These are phyloP conservation scores for Ctenosaura bakeri DNA, from an alignment of 2,797 vertebrate species.

Conservation along the genomic window DNA sequence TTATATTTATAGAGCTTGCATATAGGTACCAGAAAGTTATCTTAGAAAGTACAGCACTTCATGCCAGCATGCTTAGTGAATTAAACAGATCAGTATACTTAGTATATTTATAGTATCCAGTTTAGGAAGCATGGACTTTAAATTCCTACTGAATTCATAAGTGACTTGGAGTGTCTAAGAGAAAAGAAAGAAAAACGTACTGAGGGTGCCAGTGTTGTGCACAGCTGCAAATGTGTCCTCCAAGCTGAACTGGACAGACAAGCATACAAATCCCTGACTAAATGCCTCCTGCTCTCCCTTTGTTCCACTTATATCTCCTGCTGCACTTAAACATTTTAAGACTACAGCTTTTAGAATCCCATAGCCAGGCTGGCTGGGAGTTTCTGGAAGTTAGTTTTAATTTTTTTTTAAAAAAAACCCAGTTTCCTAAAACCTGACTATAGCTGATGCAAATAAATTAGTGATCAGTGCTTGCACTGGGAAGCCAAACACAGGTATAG, in stretches of 20 bases:
- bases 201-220: not conserved
- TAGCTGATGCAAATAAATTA: not conserved
- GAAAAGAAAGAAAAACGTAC: not conserved
- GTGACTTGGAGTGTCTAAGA: conserved; percentile 5
- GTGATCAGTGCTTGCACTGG: not conserved
- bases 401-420: no score
- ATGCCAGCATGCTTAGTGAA: conserved; percentile 23
- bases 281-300: not conserved
- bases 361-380: no score
- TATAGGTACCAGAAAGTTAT: conserved; percentile 29
- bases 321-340: no score
- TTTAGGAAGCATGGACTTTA: conserved; percentile 29
- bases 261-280: not conserved
- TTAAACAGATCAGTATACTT: conserved; percentile 20
- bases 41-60: conserved; percentile 2
- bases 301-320: not conserved
- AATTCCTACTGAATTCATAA: conserved; percentile 36
- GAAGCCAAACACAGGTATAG: not conserved
- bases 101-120: not conserved
- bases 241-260: not conserved
- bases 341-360: no score
- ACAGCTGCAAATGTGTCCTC: not conserved
- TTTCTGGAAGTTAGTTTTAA: no score
- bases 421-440: no score
- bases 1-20: conserved; percentile 7